phyloP scores from a whole-genome alignment of 2,113 vertebrate species.

The Spizaetus ornatus region DNA sequence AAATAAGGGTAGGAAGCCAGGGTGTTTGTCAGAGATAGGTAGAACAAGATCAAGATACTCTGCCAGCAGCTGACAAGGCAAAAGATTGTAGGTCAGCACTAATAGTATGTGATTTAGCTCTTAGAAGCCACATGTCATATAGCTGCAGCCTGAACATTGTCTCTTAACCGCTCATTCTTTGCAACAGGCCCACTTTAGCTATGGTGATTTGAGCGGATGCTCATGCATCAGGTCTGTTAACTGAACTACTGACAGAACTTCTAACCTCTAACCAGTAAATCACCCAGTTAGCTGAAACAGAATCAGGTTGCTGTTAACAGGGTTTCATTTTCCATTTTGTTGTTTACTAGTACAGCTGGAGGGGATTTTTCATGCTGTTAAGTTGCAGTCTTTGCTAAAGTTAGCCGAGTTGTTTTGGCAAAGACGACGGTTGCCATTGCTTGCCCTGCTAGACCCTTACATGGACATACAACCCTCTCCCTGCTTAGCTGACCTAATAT shows the following conservation, averaged over 20 bases:
- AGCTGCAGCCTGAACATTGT: not conserved
- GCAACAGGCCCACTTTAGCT: not conserved
- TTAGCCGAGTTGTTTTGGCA: slow-evolving; percentile 11
- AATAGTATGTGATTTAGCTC: slow-evolving; percentile 8
- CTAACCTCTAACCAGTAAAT: slow-evolving; percentile 4
- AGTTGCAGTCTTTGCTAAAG: slow-evolving; percentile 46
- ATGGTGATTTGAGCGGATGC: not conserved
- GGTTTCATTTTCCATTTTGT: slow-evolving; percentile 53
- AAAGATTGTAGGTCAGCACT: slow-evolving; percentile 6
- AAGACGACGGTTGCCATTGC: not conserved
- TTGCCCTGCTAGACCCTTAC: slow-evolving; percentile 38
- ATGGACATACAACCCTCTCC: slow-evolving; percentile 10
- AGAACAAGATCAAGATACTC: not conserved
- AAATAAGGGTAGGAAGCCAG: not conserved
- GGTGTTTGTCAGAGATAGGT: slow-evolving; percentile 22
- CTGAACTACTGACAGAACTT: not conserved
- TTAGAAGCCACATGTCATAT: slow-evolving; percentile 5
- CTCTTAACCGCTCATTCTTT: not conserved
- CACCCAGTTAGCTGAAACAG: not conserved
- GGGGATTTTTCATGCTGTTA: slow-evolving; percentile 45
- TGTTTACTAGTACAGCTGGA: slow-evolving; percentile 56
- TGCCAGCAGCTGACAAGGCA: slow-evolving; percentile 14
- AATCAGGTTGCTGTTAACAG: not conserved
- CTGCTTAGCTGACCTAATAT: slow-evolving; percentile 42
- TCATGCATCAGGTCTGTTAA: not conserved